Evolutionary conservation across 2,888 invertebrate genomes (phyloP), one percentile per base, ranked within the genome.

Genomic region (Eupeodes luniger): DNA sequence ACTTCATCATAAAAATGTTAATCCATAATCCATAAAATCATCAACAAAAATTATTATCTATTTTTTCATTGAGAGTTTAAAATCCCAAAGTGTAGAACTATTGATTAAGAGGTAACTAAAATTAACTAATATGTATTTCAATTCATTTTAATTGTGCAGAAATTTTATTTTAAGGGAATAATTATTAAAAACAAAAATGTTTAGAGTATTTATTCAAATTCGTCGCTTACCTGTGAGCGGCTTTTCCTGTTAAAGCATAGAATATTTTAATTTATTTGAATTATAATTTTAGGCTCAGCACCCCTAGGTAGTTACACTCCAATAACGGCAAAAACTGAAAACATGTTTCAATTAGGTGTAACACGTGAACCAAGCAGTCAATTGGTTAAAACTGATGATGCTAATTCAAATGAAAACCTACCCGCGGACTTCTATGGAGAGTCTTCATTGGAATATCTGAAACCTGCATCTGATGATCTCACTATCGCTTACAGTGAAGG

Each of bases 251-350:
- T 27, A 27, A 27, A 27, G 27, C 27, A 27, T 70, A 27, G 53
- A 53, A 34, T n/a, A 5, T 78, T 69, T 51, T 67, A 69, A 75
- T 75, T 64, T 64, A 4, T 64, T 69, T 36, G 11, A 16, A 77
- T 76, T 79, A 72, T 76, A 61, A 80, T 89, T 85, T 64, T 91
- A 94, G 94, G 94, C 90, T 94, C 94, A 78, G 97, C 97, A 90
- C 96, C 96, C 91, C 94, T 98, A 93, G 95, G 96, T 89, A 96
- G 96, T 92, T 98, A 98, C 94, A 97, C 97, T 91, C 98, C 98
- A 84, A 95, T 96, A 94, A 96, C 97, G 94, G 95, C 95, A 77
- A 94, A 95, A 90, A 95, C 94, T 90, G 94, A 95, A 91, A 95
- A 94, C 91, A 94, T 95, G 86, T 98, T 97, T 94, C 96, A 97